phyloP scores from a whole-genome alignment of 2,113 vertebrate genomes.

The Leucopsar rothschildi region DNA sequence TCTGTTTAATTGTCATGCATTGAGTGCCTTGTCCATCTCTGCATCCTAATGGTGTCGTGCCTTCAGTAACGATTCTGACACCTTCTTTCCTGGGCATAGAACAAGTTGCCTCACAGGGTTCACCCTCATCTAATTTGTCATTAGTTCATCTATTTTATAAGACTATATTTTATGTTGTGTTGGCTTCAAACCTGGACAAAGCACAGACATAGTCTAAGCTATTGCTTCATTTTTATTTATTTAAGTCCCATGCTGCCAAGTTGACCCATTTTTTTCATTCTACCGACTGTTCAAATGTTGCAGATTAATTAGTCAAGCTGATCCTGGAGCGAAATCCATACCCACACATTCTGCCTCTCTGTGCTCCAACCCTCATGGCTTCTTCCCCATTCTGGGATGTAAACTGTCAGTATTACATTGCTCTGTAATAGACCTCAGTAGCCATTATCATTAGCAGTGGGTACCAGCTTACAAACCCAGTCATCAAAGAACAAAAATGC shows the following conservation, averaged over 20 bases:
- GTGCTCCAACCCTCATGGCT: neutral
- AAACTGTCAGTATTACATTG: neutral
- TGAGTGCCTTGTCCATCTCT: neutral
- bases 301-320: conserved; percentile 60
- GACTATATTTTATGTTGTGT: neutral
- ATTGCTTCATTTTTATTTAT: conserved; percentile 43
- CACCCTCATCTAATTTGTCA: neutral
- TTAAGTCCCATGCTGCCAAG: conserved; percentile 32
- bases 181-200: conserved; percentile 15
- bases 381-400: neutral
- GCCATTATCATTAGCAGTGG: conserved; percentile 44
- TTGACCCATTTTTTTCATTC: conserved; percentile 55
- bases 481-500: conserved; percentile 60
- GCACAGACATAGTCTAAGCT: neutral
- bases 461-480: conserved; percentile 61
- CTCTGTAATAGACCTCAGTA: conserved; percentile 40
- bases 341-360: conserved; percentile 12
- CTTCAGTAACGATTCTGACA: neutral
- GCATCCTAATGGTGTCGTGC: neutral
- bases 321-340: conserved; percentile 41
- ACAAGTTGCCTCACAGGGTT: fast-evolving
- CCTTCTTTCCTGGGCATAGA: neutral
- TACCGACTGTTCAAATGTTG: conserved; percentile 36
- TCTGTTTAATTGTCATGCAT: neutral
- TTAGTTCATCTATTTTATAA: neutral